Evolutionary conservation across 2,113 vertebrate genomes (phyloP).

Genomic region (Microtus ochrogaster): DNA sequence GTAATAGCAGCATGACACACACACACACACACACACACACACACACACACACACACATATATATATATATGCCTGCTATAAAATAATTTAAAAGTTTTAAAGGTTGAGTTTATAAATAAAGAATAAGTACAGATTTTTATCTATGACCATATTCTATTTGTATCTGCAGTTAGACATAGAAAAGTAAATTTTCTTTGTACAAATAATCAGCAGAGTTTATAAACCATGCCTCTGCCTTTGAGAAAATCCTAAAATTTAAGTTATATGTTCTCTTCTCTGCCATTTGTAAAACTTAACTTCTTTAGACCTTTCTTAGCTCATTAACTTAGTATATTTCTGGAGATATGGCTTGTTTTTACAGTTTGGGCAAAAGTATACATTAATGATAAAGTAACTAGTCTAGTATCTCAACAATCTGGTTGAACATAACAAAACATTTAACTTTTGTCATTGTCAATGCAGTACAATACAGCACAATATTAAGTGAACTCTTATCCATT

Average conservation of each 20-base stretch:
- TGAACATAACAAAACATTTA: neutral
- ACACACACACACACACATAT: too few relatives aligned
- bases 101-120: neutral
- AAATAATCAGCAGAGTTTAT: neutral
- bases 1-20: neutral
- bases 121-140: slow-evolving; percentile 9
- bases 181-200: neutral
- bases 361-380: neutral
- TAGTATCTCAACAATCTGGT: neutral
- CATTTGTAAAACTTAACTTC: neutral
- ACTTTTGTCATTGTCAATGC: neutral
- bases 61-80: neutral
- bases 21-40: too few relatives aligned
- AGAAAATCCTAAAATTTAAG: slow-evolving; percentile 58
- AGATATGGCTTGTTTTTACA: slow-evolving; percentile 2
- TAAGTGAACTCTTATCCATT: neutral
- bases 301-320: slow-evolving; percentile 57
- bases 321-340: slow-evolving; percentile 40
- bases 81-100: neutral
- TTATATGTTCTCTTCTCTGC: slow-evolving; percentile 56
- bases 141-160: neutral
- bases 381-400: neutral
- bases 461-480: neutral
- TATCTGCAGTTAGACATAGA: slow-evolving; percentile 15
- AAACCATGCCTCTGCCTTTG: neutral